These are phyloP conservation scores for Micropterix aruncella DNA, from an alignment of 2,888 invertebrate species.

Conservation along the genomic window DNA sequence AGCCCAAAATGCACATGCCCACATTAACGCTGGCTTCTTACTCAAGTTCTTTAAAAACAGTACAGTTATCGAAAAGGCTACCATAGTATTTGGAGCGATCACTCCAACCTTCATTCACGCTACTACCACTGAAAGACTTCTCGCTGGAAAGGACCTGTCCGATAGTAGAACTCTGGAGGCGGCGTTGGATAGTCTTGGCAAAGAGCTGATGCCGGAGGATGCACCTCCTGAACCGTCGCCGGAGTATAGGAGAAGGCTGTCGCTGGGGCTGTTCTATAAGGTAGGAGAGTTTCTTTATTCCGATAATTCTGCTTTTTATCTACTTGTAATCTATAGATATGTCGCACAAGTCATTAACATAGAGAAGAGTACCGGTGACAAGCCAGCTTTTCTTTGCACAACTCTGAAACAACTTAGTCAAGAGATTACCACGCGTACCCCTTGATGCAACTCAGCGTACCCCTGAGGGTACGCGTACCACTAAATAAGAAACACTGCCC, in stretches of 20 bases:
- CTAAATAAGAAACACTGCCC: too few relatives aligned
- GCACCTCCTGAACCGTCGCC: constrained; percentile 42
- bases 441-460: too few relatives aligned
- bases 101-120: constrained; percentile 41
- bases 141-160: constrained; percentile 23
- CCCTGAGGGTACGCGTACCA: too few relatives aligned
- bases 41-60: constrained; percentile 35
- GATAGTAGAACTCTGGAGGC: constrained; percentile 32
- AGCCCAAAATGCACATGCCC: constrained; percentile 59
- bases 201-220: constrained; percentile 43
- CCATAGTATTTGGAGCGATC: constrained; percentile 48
- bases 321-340: too few relatives aligned
- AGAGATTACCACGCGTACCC: too few relatives aligned
- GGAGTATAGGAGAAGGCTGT: constrained; percentile 42
- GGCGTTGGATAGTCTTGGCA: constrained; percentile 36
- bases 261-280: constrained; percentile 52
- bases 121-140: constrained; percentile 35
- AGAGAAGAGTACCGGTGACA: too few relatives aligned
- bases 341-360: too few relatives aligned
- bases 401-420: too few relatives aligned
- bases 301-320: too few relatives aligned
- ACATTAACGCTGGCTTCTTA: constrained; percentile 60
- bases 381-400: too few relatives aligned
- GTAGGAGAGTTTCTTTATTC: too few relatives aligned
- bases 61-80: constrained; percentile 28